A percentile compares a stretch with the other conserved stretches of the same genome.
Evolutionary conservation across 2,113 vertebrate species (phyloP).

Genomic region (Sclerurus mexicanus): DNA sequence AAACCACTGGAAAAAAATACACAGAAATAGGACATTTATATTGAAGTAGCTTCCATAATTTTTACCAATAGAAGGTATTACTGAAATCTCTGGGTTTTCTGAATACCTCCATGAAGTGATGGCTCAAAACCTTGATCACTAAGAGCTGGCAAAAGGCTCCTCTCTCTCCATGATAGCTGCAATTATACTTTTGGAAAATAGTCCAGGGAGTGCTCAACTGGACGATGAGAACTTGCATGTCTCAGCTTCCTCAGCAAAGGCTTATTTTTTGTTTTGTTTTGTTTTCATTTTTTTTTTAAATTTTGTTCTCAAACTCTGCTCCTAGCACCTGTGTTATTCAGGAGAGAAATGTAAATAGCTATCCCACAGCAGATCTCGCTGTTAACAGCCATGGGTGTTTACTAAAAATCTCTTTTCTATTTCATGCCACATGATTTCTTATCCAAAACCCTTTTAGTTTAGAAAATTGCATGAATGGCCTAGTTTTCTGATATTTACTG

Average conservation of each 20-base stretch:
- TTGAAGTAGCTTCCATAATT: neutral
- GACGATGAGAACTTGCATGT: neutral
- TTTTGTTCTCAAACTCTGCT: neutral
- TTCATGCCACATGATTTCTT: neutral
- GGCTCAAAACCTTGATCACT: neutral
- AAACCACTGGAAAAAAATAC: neutral
- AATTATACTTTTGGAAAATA: neutral
- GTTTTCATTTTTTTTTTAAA: neutral
- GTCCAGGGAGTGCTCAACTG: neutral
- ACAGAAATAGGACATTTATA: neutral
- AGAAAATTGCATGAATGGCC: neutral
- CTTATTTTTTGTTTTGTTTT: neutral
- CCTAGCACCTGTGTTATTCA: neutral
- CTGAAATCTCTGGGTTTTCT: neutral
- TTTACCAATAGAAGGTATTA: neutral
- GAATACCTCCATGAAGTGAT: neutral
- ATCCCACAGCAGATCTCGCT: accelerated
- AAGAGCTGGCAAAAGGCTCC: neutral
- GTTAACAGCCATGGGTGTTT: neutral
- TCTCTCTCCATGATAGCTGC: neutral
- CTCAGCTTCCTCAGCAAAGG: neutral
- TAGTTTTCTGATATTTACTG: neutral
- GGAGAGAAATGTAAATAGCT: neutral
- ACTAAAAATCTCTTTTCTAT: neutral
- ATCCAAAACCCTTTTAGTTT: neutral